Evolutionary conservation across 1,140 invertebrate species (phyloP), one percentile per base, ranked within the genome.

Genomic region (Drosophila melanogaster): DNA sequence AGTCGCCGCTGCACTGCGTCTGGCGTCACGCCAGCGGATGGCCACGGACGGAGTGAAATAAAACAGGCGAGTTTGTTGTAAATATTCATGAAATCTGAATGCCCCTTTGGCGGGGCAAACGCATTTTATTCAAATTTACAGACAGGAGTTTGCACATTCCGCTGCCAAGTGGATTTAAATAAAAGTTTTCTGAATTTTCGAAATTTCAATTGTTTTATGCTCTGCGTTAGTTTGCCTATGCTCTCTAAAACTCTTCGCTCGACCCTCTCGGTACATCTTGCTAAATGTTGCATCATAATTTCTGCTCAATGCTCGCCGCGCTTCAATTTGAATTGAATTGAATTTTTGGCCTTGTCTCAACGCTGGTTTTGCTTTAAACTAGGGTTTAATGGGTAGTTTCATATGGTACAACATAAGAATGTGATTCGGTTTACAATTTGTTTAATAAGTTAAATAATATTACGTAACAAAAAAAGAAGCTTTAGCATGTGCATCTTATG

Each of bases 201-300:
- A 70, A 70, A 62, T 56, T 77, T 50, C 11, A 77, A 61, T 70
- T 75, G 46, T 67, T 54, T 58, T 76, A 54, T 74, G 24, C 40
- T 75, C 55, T 77, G 73, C 73, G 73, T 75, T 76, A 77, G 73
- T 54, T 69, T 49, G 38, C 56, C 33, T 75, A 40, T 53, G 61
- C 56, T 83, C 64, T 22, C 53, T 26, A 58, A 38, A 24, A 35
- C 19, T 17, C 54, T 55, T 26, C 35, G 51, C 55, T 64, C 46
- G 40, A 55, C 59, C 65, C 49, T 79, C 41, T 57, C 67, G 60
- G 69, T 87, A 77, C 79, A 86, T 87, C 65, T 81, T 81, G 59
- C 85, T 89, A 76, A 77, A 79, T 77, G 70, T 90, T 89, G 84
- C 84, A 89, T 89, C 84, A 89, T 89, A 89, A 89, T 86, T 80